A percentile compares a stretch with the other conserved stretches of the same genome.
Evolutionary conservation across 2,113 vertebrate genomes (phyloP).

Genomic region (Oncorhynchus gorbuscha): DNA sequence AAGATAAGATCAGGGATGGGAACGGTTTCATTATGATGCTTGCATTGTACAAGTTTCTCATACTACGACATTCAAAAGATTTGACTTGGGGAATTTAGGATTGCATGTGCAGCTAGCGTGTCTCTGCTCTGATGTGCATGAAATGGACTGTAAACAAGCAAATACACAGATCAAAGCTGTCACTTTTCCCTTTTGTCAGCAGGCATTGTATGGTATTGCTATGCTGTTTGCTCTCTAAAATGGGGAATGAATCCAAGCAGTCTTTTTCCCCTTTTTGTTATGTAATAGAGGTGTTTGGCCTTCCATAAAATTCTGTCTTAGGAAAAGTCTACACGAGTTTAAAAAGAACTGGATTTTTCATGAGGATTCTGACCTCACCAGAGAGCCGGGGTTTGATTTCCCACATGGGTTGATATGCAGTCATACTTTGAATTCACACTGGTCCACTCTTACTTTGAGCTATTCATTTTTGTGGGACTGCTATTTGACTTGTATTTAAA

Average conservation of each 20-base stretch:
- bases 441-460: constrained; percentile 70
- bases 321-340: constrained; percentile 34
- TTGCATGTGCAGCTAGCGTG: constrained; percentile 69
- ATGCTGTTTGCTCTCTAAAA: constrained; percentile 33
- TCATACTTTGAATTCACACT: constrained; percentile 70
- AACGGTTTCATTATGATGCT: constrained; percentile 37
- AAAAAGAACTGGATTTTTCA: not conserved
- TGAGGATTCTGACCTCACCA: constrained; percentile 23
- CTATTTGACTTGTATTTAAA: constrained; percentile 81
- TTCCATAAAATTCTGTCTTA: constrained; percentile 58
- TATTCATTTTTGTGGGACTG: constrained; percentile 77
- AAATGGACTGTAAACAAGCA: constrained; percentile 47
- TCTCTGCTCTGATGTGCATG: constrained; percentile 61
- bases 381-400: constrained; percentile 47
- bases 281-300: constrained; percentile 54
- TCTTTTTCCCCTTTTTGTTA: constrained; percentile 8
- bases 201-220: constrained; percentile 29
- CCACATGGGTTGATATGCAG: constrained; percentile 44
- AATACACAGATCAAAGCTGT: constrained; percentile 41
- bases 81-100: constrained; percentile 34
- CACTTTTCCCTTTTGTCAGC: constrained; percentile 41
- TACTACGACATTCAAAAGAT: constrained; percentile 33
- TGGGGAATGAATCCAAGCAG: constrained; percentile 38
- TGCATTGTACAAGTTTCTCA: constrained; percentile 43
- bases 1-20: constrained; percentile 40